Percentiles rank a stretch among this genome's conserved stretches.
Conservation (phyloP, 2,113 vertebrate species). For the Hucho hucho region DNA sequence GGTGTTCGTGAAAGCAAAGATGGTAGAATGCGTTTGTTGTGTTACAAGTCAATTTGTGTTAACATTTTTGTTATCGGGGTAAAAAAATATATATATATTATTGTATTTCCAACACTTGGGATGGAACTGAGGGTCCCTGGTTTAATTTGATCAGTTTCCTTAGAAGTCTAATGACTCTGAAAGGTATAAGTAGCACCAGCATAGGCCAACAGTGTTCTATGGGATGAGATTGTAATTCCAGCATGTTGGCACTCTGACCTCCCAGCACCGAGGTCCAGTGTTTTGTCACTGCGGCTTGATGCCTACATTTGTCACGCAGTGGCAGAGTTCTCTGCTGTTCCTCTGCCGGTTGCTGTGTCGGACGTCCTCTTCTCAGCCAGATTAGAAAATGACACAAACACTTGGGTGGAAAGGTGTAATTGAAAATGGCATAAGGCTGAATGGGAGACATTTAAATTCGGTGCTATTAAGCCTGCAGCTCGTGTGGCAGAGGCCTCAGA, state of each 20-base stretch:
- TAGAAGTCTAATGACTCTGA: conserved; percentile 41
- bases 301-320: neutral
- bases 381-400: conserved; percentile 99
- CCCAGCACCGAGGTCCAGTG: neutral
- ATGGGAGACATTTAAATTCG: conserved; percentile 98
- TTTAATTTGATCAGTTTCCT: conserved; percentile 44
- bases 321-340: conserved; percentile 24
- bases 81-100: no score
- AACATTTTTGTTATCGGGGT: no score
- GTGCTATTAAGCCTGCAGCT: conserved; percentile 88
- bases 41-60: no score
- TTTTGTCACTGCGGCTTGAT: neutral
- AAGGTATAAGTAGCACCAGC: conserved; percentile 8
- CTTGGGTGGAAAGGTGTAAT: conserved; percentile 99
- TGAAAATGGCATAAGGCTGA: conserved; percentile 98
- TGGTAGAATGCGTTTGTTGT: no score
- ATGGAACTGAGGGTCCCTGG: conserved; percentile 51
- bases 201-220: no score
- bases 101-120: neutral
- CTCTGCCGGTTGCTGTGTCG: conserved; percentile 53
- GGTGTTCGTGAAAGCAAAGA: no score
- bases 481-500: conserved; percentile 77
- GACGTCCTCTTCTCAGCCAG: conserved; percentile 68
- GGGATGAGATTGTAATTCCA: neutral
- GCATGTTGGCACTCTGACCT: neutral